Base-by-base conservation (phyloP, 2,113 vertebrate genomes). In the Rutilus rutilus region DNA sequence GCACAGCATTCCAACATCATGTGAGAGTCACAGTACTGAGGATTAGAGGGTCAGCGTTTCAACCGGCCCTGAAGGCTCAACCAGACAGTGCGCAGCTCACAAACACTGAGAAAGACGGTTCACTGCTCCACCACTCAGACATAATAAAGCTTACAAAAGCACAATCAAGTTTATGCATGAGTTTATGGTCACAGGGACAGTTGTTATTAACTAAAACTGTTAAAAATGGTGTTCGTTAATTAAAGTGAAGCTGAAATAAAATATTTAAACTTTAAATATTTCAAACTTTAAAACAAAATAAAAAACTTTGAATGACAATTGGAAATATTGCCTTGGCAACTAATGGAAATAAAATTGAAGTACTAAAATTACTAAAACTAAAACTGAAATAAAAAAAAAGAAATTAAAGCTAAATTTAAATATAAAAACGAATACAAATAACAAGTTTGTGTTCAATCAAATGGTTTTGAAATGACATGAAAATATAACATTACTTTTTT, bases 1-100 rank as follows among this genome's bases (percentile, higher is more conserved):
- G 27, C 17, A 52, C 39, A 7, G 85, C 88, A 89, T 92, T 93
- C 87, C 80, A 88, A 83, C 87, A 92, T 95, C 95, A 96, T 95
- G 95, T 96, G 95, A 96, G 93, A 95, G 95, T 95, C 95, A 96
- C 93, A 92, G 86, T 90, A 88, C 71, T 89, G 89, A 87, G 27
- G 94, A 95, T 95, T 95, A 95, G 47, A 76, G 15, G n/a, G 82
- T 67, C 60, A 78, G 78, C 54, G 84, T 82, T 52, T 50, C 15
- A n/a, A 54, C 65, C 1, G 60, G 33, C 17, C 76, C 65, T 6
- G 25, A 30, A 21, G 82, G 54, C 81, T 65, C 19, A 78, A 78
- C 21, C 23, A 80, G 12, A 64, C 12, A 9, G 36, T 10, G n/a
- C 47, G n/a, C 36, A 47, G 78, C 36, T 67, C 79, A 25, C 65